These are phyloP conservation scores for Homarus gammarus DNA, from an alignment of 2,888 invertebrate genomes.

Conservation along the genomic window DNA sequence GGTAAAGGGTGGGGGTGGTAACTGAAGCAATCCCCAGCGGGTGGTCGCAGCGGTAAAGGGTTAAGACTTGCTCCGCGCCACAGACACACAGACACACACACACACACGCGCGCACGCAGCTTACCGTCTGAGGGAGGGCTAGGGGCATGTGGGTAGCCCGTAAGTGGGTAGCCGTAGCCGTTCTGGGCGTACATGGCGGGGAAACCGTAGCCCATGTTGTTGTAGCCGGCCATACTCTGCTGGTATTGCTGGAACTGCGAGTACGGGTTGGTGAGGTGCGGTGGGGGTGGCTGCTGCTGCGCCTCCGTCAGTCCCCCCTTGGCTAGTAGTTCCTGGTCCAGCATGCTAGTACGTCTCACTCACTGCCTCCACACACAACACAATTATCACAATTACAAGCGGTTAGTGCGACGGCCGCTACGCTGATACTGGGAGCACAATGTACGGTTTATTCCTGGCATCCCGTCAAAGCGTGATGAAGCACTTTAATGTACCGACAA, in stretches of 20 bases:
- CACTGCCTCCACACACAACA: constrained; percentile 57
- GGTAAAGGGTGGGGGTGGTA: too few species aligned
- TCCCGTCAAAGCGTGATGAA: constrained; percentile 68
- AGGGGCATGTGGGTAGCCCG: constrained; percentile 74
- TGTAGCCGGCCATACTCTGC: constrained; percentile 75
- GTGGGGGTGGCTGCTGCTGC: constrained; percentile 61
- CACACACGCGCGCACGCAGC: constrained; percentile 33
- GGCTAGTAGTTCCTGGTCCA: constrained; percentile 74
- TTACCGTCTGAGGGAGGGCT: constrained; percentile 75
- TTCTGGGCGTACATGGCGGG: constrained; percentile 75
- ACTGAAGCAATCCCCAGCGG: too few species aligned
- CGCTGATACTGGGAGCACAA: constrained; percentile 50
- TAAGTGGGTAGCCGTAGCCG: constrained; percentile 73
- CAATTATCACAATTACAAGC: constrained; percentile 70
- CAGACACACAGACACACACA: too few species aligned
- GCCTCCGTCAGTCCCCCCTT: constrained; percentile 69
- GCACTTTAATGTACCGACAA: constrained; percentile 70
- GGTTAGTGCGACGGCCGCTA: constrained; percentile 47
- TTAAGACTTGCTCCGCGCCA: too few species aligned
- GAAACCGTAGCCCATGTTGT: constrained; percentile 75
- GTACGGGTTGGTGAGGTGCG: constrained; percentile 72
- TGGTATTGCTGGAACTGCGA: constrained; percentile 76
- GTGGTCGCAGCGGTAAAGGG: too few species aligned
- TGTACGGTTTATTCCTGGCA: constrained; percentile 56
- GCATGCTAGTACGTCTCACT: constrained; percentile 54